Base-by-base conservation (phyloP, 2,888 invertebrate species). In the Stegophylla sp. region DNA sequence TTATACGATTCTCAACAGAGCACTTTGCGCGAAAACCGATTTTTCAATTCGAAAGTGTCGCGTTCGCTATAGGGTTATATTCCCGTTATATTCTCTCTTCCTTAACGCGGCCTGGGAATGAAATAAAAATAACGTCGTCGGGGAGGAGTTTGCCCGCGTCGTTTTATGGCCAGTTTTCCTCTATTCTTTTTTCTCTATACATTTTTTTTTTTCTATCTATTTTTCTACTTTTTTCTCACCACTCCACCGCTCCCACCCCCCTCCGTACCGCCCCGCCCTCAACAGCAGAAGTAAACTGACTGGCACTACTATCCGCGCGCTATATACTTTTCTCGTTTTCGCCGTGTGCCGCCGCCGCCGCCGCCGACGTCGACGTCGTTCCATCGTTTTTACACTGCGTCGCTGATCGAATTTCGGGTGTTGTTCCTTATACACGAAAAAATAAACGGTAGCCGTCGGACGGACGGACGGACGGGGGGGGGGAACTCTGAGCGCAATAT, bases 1-100 rank as follows among this genome's bases (percentile, higher is more conserved):
- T 79, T 51, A 63, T 79, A 63, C 79, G 71, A 79, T 71, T 79
- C 79, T 79, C 79, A 69, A 69, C 79, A 79, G 79, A 79, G 79
- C 79, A 69, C 79, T 79, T 79, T 79, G 79, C 48, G 79, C 48
- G 79, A 61, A 79, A 79, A 79, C 79, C 79, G 79, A 79, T 79
- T 79, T 79, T 79, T 79, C 79, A 79, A 79, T 79, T 51, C 71
- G 48, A 71, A 61, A 59, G 69, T 71, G 79, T 61, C 79, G 69
- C 28, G 23, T n/a, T n/a, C n/a, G n/a, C n/a, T n/a, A n/a, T n/a
- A 61, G 69, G 28, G 71, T 61, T 69, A 63, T 79, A n/a, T 48
- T 69, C 63, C 75, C 74, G 48, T 43, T 59, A n/a, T n/a, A n/a
- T n/a, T n/a, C n/a, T n/a, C n/a, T n/a, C 61, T 51, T 17, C 28